Base-by-base conservation (phyloP, 2,888 invertebrate genomes). In the Ophion costatus region DNA sequence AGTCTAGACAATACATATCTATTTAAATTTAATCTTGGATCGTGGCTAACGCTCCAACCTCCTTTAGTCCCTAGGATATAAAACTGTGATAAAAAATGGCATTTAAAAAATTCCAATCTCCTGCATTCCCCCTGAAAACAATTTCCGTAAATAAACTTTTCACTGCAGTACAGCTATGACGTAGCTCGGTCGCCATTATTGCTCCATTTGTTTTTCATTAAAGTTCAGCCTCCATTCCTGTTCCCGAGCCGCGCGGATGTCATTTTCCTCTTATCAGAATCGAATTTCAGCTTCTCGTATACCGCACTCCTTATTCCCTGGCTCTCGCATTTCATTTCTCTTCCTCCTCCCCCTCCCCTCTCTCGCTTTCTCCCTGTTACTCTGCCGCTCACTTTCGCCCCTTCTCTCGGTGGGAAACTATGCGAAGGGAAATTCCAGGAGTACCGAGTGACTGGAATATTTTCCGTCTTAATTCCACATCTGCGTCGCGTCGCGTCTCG, bases 401-500 rank as follows among this genome's bases (percentile, higher is more conserved):
- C 73, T 42, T 76, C 82, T 77, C 63, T 45, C 67, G 64, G 24
- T 78, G 24, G 56, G 24, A 20, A 71, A 79, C 63, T 71, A 56
- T 82, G 85, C 82, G 84, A 86, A 88, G 88, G 88, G 84, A 89
- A 88, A 89, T 89, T 87, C 86, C 85, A 57, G n/a, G 84, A 85
- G 86, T 78, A 77, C 78, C 86, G 71, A 42, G 24, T 51, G 17
- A n/a, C 70, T 51, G 71, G 84, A 87, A 91, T 87, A 89, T 87
- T 89, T 90, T 87, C 86, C 77, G 85, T 88, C 86, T 87, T 88
- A 90, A 91, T 91, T 89, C 86, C 85, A 80, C 67, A 85, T 81
- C 86, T 78, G 67, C 38, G 82, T 71, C 73, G 82, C 77, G 63
- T 66, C 76, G 20, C 69, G 69, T 59, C 61, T 84, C 86, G 63